Percentiles rank a stretch among this genome's conserved stretches.
These are phyloP conservation scores for Staurois parvus DNA, from an alignment of 2,797 vertebrate genomes.

Conservation along the genomic window DNA sequence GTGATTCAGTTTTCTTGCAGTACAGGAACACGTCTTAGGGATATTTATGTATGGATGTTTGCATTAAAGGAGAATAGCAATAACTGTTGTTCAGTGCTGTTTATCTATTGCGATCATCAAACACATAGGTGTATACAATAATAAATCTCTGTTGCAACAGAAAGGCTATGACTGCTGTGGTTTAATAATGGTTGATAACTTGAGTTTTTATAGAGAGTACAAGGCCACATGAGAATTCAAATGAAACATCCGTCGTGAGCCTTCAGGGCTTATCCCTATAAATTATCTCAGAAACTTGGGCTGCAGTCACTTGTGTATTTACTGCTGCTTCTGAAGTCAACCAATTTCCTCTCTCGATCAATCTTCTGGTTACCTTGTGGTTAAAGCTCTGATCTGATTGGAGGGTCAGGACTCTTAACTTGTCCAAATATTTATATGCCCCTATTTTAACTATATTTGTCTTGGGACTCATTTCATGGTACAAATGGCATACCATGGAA, in stretches of 20 bases:
- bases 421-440: no score
- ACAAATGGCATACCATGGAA: no score
- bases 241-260: conserved; percentile 12
- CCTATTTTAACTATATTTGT: no score
- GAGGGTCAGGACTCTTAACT: background rate
- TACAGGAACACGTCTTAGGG: background rate
- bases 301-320: conserved; percentile 20
- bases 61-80: conserved; percentile 10
- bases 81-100: background rate
- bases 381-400: background rate
- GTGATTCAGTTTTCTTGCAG: conserved; percentile 17
- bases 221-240: conserved; percentile 38
- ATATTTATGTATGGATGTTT: conserved; percentile 11
- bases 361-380: conserved; percentile 1
- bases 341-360: background rate
- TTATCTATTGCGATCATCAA: conserved; percentile 27
- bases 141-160: conserved; percentile 14
- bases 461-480: no score
- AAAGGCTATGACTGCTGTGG: background rate
- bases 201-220: conserved; percentile 33
- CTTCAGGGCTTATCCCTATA: conserved; percentile 15
- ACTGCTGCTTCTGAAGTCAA: conserved; percentile 14
- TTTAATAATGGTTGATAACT: conserved; percentile 44
- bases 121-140: conserved; percentile 19
- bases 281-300: conserved; percentile 16